phyloP scores from a whole-genome alignment of 2,113 vertebrate species.

The Psophia crepitans region DNA sequence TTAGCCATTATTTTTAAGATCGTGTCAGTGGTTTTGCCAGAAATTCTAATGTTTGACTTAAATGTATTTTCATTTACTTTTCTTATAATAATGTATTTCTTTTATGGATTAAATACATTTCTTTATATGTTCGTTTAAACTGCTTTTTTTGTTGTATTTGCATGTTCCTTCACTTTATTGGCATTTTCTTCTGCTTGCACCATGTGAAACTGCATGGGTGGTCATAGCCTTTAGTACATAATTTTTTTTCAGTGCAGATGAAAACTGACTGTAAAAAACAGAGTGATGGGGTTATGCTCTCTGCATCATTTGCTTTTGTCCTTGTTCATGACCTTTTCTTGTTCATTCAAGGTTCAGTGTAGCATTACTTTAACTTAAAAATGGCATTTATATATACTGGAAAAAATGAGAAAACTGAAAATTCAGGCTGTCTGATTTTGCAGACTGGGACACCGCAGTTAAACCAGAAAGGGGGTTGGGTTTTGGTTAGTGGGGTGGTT shows the following conservation, averaged over 20 bases:
- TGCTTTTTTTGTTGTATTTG: not conserved
- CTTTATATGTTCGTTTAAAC: not conserved
- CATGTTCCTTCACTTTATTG: not conserved
- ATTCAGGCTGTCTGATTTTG: not conserved
- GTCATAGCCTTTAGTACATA: not conserved
- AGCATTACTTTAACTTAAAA: not conserved
- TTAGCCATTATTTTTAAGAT: not conserved
- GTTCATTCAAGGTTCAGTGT: not conserved
- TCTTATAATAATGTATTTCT: not conserved
- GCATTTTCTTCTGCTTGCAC: not conserved
- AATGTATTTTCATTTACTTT: not conserved
- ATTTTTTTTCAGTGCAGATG: not conserved
- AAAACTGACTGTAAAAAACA: not conserved
- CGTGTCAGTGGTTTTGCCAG: not conserved
- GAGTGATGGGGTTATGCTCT: not conserved
- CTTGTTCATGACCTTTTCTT: slow-evolving; percentile 19
- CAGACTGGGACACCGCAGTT: not conserved
- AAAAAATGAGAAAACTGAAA: not conserved
- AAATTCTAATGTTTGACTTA: not conserved
- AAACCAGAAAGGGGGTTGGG: not conserved
- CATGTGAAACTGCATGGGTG: not conserved
- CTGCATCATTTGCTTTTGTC: not conserved
- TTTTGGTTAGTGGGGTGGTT: too few species aligned
- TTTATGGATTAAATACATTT: not conserved
- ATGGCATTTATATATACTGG: not conserved